A percentile compares a stretch with the other conserved stretches of the same genome.
These are phyloP conservation scores for Conops quadrifasciatus DNA, from an alignment of 2,888 invertebrate species.

Conservation along the genomic window DNA sequence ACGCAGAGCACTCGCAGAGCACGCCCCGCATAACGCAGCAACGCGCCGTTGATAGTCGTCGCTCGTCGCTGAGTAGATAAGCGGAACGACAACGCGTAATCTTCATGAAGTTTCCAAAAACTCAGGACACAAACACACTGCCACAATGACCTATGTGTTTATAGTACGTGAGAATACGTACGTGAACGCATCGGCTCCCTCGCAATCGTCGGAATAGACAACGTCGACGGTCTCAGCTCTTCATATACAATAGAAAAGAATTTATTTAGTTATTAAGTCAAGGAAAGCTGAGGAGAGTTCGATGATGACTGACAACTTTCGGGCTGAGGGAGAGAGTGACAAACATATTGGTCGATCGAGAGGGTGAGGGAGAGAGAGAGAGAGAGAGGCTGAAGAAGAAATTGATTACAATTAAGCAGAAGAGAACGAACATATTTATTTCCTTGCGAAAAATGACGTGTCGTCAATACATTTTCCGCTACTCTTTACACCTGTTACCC, in stretches of 20 bases:
- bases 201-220: not conserved
- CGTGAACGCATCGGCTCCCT: not conserved
- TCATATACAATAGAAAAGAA: not conserved
- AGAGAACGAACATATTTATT: too few relatives aligned
- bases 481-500: too few relatives aligned
- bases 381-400: too few relatives aligned
- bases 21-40: conserved; percentile 16
- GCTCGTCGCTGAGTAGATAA: conserved; percentile 48
- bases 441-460: too few relatives aligned
- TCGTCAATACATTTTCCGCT: too few relatives aligned
- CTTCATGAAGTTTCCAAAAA: conserved; percentile 32
- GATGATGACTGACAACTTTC: too few relatives aligned
- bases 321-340: too few relatives aligned
- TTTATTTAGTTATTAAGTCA: not conserved
- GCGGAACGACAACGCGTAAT: conserved; percentile 38
- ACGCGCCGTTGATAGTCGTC: conserved; percentile 23
- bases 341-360: too few relatives aligned
- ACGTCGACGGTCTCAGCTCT: not conserved
- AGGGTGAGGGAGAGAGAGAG: too few relatives aligned
- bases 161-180: not conserved
- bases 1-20: conserved; percentile 18
- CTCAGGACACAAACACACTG: conserved; percentile 5
- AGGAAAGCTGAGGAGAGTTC: not conserved
- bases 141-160: too few relatives aligned
- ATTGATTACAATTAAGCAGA: too few relatives aligned